A percentile compares a stretch with the other conserved stretches of the same genome.
Evolutionary conservation across 2,113 vertebrate genomes (phyloP).

Genomic region (Labeo catla): DNA sequence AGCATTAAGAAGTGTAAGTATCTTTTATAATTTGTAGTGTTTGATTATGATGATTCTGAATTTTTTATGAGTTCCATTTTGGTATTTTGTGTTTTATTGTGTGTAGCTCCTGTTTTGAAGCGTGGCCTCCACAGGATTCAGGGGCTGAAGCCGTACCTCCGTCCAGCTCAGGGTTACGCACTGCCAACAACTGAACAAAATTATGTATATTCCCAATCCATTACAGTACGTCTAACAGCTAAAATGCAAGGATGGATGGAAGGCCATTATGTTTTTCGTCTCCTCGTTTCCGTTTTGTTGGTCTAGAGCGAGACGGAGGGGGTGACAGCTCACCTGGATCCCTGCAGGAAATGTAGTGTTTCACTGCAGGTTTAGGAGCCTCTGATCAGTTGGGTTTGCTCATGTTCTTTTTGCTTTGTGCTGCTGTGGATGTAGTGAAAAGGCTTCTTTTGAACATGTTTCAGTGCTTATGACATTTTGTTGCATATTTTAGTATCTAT

Average conservation of each 20-base stretch:
- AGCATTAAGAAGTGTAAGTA: conserved; percentile 58
- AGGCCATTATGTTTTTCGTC: neutral
- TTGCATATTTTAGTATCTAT: conserved; percentile 69
- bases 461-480: conserved; percentile 50
- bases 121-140: conserved; percentile 73
- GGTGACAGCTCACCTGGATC: conserved; percentile 79
- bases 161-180: conserved; percentile 30
- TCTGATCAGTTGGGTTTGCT: conserved; percentile 66
- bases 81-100: conserved; percentile 71
- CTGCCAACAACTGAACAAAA: neutral
- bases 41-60: conserved; percentile 74
- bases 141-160: conserved; percentile 74
- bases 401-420: conserved; percentile 53
- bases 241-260: neutral
- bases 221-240: neutral
- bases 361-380: conserved; percentile 74
- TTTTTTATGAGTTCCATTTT: conserved; percentile 69
- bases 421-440: conserved; percentile 66
- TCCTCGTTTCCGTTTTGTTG: conserved; percentile 36
- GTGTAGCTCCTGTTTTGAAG: conserved; percentile 72
- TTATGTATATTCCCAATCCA: neutral
- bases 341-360: conserved; percentile 74
- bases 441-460: conserved; percentile 35
- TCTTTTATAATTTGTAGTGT: conserved; percentile 71
- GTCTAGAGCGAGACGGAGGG: conserved; percentile 51